Base-by-base conservation (phyloP, 2,888 invertebrate genomes). In the Strigamia crassipes region DNA sequence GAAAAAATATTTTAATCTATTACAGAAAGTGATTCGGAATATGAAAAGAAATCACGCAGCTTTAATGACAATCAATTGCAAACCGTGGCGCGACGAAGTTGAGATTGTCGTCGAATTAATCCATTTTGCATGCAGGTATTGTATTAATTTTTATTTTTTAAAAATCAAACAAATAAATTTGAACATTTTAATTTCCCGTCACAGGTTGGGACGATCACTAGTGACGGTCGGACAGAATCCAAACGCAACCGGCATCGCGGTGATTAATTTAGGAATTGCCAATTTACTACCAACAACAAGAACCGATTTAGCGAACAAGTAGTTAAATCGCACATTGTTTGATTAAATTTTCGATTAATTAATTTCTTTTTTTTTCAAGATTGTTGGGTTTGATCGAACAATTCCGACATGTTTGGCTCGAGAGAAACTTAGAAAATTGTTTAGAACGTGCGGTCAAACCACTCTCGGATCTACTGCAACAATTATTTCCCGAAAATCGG, bases 251-350 rank as follows among this genome's bases (percentile, higher is more conserved):
- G 80, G 80, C 27, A n/a, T 51, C 23, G 41, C 80, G 12, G 80
- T 80, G 3, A 51, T 80, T 8, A 80, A 80, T 27, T 27, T 80
- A 31, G 80, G 80, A 80, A 80, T 80, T 23, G 27, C 80, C 21
- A 80, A 80, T 51, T 51, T 80, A 27, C 27, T 31, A n/a, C 46
- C 46, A 31, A 80, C 80, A 51, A 51, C 80, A 15, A 41, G 46
- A 80, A 80, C 80, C 13, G 80, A 80, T 51, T 46, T 80, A 13
- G 80, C 80, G 0, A 80, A 80, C 15, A 80, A 46, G 56, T 79
- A 78, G n/a, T n/a, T n/a, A n/a, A n/a, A n/a, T n/a, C n/a, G n/a
- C n/a, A 1, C 1, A 27, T 27, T 5, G 1, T 21, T 15, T 3
- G 6, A 21, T 27, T 27, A 2, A 27, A 27, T 77, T 77, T 77